Percentiles rank a stretch among this genome's conserved stretches.
Evolutionary conservation across 92 coral and sea anemone species (phyloP).

Genomic region (Epizoanthus scotinus): DNA sequence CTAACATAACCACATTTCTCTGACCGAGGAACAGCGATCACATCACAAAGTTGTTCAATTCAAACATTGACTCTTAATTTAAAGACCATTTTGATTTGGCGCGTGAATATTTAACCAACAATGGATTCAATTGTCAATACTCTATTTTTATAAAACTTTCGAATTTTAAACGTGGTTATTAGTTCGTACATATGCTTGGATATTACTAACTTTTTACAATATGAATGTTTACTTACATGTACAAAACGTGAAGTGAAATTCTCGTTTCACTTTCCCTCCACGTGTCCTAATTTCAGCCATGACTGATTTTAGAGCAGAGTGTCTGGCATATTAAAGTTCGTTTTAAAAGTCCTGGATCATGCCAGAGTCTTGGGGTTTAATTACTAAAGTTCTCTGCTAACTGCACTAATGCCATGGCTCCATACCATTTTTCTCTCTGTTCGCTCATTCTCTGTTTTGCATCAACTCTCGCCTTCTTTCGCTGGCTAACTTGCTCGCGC

Average conservation of each 20-base stretch:
- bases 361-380: neutral
- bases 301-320: too few relatives aligned
- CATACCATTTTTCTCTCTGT: constrained; percentile 96
- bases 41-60: neutral
- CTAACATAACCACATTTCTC: too few relatives aligned
- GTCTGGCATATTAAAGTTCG: neutral
- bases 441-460: constrained; percentile 91
- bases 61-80: constrained; percentile 9
- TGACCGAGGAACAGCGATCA: neutral
- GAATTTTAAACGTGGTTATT: neutral
- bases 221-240: neutral
- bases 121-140: neutral
- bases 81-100: constrained; percentile 15
- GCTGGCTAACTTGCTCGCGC: constrained; percentile 74
- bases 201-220: neutral
- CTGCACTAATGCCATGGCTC: constrained; percentile 97
- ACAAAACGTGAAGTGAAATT: neutral
- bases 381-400: constrained; percentile 72
- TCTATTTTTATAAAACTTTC: neutral
- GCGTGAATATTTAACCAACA: constrained; percentile 19
- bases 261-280: constrained; percentile 34
- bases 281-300: constrained; percentile 9
- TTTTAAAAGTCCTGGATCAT: constrained; percentile 12
- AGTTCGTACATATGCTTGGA: neutral
- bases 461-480: constrained; percentile 85